phyloP scores from a whole-genome alignment of 2,888 invertebrate genomes.

The Latrodectus hesperus region DNA sequence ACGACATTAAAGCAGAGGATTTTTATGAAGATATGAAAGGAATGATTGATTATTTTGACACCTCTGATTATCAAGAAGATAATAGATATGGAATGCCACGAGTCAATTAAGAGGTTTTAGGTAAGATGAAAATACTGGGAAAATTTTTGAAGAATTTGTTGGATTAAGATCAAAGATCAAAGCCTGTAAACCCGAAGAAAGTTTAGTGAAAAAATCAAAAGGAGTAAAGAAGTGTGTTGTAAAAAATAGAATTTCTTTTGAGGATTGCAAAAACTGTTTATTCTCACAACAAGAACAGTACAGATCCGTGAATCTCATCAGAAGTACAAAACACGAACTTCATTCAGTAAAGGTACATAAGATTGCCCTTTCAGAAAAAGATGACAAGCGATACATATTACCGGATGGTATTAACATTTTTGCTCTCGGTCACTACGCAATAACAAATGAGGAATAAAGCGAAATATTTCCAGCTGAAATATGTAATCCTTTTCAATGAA shows the following conservation, averaged over 20 bases:
- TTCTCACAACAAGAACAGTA: background rate
- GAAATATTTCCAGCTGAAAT: too few species aligned
- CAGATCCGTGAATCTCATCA: background rate
- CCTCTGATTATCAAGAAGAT: background rate
- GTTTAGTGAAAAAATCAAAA: background rate
- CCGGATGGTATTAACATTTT: background rate
- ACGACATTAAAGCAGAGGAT: background rate
- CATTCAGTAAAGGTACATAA: background rate
- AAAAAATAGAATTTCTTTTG: background rate
- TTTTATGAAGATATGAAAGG: slow-evolving; percentile 5
- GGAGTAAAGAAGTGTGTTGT: background rate
- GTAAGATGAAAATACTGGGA: background rate
- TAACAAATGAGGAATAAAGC: background rate
- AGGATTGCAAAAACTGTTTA: background rate
- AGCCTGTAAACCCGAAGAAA: too few species aligned
- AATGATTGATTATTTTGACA: background rate
- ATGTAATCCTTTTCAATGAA: too few species aligned
- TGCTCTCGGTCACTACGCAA: background rate
- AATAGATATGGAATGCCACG: background rate
- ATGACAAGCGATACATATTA: background rate
- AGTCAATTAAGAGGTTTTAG: background rate
- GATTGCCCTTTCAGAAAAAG: background rate
- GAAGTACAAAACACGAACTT: background rate
- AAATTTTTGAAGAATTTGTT: background rate
- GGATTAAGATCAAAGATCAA: background rate